phyloP scores from a whole-genome alignment of 30 jellyfish, hydroid and myxozoan genomes.

The Aurelia aurita complex sp. Pacific region DNA sequence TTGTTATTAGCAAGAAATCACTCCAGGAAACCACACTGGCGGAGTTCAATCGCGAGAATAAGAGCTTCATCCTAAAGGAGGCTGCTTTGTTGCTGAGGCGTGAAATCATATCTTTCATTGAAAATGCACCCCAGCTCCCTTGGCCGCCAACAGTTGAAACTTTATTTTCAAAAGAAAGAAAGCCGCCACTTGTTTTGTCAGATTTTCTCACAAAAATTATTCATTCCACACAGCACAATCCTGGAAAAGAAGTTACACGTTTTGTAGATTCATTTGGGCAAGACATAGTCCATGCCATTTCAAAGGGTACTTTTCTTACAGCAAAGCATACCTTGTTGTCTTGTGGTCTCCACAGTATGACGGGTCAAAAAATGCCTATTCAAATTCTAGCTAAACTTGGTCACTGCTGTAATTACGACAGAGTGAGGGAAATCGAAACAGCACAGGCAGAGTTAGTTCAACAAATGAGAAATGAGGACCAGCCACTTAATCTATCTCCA shows the following conservation, averaged over 20 bases:
- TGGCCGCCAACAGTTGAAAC: slow-evolving; percentile 41
- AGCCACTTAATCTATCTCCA: neutral
- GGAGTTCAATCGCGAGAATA: slow-evolving; percentile 8
- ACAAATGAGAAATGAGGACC: neutral
- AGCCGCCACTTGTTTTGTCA: slow-evolving; percentile 17
- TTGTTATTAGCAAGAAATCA: slow-evolving; percentile 14
- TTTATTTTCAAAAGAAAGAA: neutral
- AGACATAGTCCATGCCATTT: neutral
- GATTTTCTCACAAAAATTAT: neutral
- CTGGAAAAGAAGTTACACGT: neutral
- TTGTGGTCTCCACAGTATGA: neutral
- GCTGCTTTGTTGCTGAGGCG: slow-evolving; percentile 30
- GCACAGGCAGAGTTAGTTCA: neutral
- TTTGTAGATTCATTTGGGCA: neutral
- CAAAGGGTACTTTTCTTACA: neutral
- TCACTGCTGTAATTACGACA: neutral
- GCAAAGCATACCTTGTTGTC: neutral
- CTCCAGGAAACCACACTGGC: slow-evolving; percentile 29
- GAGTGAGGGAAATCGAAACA: neutral
- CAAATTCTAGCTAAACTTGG: neutral
- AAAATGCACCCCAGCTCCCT: slow-evolving; percentile 3
- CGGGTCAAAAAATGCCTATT: neutral
- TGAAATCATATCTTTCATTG: slow-evolving; percentile 12
- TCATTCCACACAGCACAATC: neutral
- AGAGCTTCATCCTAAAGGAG: slow-evolving; percentile 19